Base-by-base conservation (phyloP, 2,797 vertebrate species). In the Notolepis coatsorum region DNA sequence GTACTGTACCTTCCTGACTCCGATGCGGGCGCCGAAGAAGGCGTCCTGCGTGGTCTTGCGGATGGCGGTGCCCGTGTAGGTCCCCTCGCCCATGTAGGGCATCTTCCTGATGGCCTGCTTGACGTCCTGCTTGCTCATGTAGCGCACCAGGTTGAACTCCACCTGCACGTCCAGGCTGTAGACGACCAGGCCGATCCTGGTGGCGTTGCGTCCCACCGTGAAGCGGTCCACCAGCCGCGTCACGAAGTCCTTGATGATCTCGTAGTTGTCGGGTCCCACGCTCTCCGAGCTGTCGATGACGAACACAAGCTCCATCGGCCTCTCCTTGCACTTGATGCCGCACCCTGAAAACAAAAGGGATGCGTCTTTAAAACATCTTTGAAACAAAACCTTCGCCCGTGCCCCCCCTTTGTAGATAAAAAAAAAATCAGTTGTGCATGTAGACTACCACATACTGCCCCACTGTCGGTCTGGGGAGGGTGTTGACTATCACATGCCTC, bases 221-320 rank as follows among this genome's bases (percentile, higher is more conserved):
- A 95, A 91, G 48, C 94, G 90, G 68, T 98, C 96, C 71, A 97
- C 94, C 80, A 98, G 77, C 49, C 94, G 90, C 8, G 87, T 95
- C 74, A 98, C 95, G 68, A 97, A 98, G 84, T 96, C 93, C 84
- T 98, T 96, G 77, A 97, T 93, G 81, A 96, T 96, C 82, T 96
- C 95, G 82, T 97, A 96, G 87, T 97, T 97, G 70, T 96, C 95
- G 1, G 95, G 95, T 12, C 96, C 95, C 3, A 97, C 95, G 1
- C 96, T 97, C 79, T 98, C 95, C 49, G 96, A 97, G 67, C 95
- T 97, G 90, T 98, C 96, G 10, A 98, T 97, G 76, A 98, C 95
- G 79, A 98, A 96, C 56, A 97, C 94, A 50, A 98, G 93, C 59
- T 98, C 96, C 96, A 98, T 97, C 8, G 96, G 95, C 65, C 93